Percentiles rank a stretch among this genome's conserved stretches.
Evolutionary conservation across 2,113 vertebrate genomes (phyloP).

Genomic region (Forbesichthys agassizii): DNA sequence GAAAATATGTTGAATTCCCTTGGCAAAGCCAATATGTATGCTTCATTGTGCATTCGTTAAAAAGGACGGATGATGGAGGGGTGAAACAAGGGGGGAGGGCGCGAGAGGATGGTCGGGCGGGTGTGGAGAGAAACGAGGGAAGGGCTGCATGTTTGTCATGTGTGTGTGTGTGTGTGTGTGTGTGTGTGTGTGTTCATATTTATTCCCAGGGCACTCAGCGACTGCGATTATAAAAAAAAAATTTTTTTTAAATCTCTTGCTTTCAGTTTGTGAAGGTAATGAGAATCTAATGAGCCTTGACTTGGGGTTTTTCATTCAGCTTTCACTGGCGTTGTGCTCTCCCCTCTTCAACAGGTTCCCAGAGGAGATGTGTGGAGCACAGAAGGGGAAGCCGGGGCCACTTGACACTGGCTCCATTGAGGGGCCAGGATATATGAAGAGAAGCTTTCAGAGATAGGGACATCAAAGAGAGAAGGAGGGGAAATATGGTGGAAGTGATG

Average conservation of each 20-base stretch:
- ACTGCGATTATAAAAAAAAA: constrained; percentile 72
- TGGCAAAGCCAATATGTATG: constrained; percentile 77
- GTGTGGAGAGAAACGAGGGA: constrained; percentile 3
- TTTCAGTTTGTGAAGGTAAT: constrained; percentile 89
- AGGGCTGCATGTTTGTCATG: neutral
- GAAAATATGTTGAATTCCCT: constrained; percentile 84
- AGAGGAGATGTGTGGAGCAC: constrained; percentile 70
- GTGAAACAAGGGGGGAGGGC: constrained; percentile 9
- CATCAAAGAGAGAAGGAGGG: neutral
- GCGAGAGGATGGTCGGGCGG: neutral
- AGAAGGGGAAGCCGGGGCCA: constrained; percentile 72
- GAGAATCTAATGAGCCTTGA: constrained; percentile 96
- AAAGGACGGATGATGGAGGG: constrained; percentile 51
- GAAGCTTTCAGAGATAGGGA: neutral
- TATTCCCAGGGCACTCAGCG: constrained; percentile 81
- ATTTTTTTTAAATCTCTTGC: constrained; percentile 80
- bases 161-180: neutral
- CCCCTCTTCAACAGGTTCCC: constrained; percentile 82
- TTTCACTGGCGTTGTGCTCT: constrained; percentile 70
- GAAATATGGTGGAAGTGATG: constrained; percentile 7
- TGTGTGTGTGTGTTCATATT: constrained; percentile 59
- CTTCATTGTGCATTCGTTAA: constrained; percentile 84
- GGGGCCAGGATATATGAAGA: constrained; percentile 54
- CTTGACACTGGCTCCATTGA: constrained; percentile 77
- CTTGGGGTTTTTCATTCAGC: constrained; percentile 78